Base-by-base conservation (phyloP, 2,888 invertebrate genomes). In the Monoplex corrugatus region DNA sequence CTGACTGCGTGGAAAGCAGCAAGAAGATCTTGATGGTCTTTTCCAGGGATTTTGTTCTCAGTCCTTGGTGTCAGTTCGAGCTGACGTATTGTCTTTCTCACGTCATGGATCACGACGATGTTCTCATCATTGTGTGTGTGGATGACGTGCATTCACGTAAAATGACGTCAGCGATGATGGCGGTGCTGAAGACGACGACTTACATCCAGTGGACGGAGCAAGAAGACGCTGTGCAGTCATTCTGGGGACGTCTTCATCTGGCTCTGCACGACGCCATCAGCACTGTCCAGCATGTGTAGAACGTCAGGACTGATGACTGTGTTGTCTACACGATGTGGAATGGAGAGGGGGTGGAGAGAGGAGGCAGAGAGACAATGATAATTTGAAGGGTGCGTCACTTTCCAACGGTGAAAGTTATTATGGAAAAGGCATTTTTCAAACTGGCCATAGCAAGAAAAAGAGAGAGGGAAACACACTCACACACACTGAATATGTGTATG, bases 1-100 rank as follows among this genome's bases (percentile, higher is more conserved):
- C 97, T 0, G 97, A 97, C 0, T 97, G 97, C 93, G 97, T 98
- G 97, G 97, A 97, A 92, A 96, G 97, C 1, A 97, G 97, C 0
- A 96, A 97, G 40, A 97, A 97, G 8, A 97, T 97, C 0, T 96
- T 97, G 96, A 95, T 97, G 89, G 96, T 98, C 16, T 96, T 97
- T 28, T 97, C 97, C 0, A 96, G 97, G 75, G 96, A 96, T 91
- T 91, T 89, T 44, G 75, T 82, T 19, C 50, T 32, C 45, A 92
- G 91, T 92, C 92, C 92, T 87, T 93, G 90, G 90, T 92, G 93
- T 93, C 93, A 94, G 40, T 85, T 86, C 23, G 90, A 90, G 38
- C 83, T 90, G 92, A 90, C 32, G 87, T 88, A 44, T 89, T 92
- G 89, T 90, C 82, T 38, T 35, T 86, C 35, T 86, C 91, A 75